Evolutionary conservation across 2,888 invertebrate genomes (phyloP).

Genomic region (Andrena praecox): DNA sequence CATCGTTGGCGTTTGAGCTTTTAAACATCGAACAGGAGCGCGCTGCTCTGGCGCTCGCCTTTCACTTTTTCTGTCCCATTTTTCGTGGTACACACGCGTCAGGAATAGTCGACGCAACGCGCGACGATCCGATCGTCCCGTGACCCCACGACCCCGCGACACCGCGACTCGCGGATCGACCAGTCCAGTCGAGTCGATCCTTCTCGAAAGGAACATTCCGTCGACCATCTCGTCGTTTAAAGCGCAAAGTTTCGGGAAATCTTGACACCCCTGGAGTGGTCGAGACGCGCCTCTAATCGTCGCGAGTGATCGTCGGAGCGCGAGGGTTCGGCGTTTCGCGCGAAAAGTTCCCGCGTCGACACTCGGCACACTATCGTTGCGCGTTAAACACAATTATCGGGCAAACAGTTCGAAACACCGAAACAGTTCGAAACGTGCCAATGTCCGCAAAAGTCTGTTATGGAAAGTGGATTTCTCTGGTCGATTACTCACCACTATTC

Average conservation of each 20-base stretch:
- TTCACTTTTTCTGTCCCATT: constrained; percentile 5
- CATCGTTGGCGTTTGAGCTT: constrained; percentile 59
- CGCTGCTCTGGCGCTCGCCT: constrained; percentile 15
- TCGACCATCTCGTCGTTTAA: background rate
- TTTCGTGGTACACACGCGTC: constrained; percentile 8
- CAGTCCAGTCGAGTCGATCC: background rate
- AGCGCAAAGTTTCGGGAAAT: background rate
- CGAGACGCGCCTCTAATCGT: background rate
- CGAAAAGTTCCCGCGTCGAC: constrained; percentile 9
- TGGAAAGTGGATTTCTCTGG: constrained; percentile 69
- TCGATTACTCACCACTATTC: constrained; percentile 82
- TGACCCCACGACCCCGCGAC: no score
- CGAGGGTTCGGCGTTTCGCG: background rate
- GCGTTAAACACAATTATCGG: background rate
- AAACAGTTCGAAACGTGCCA: background rate
- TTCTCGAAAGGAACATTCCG: background rate
- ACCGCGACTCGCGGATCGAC: constrained; percentile 1
- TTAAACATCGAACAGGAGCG: constrained; percentile 67
- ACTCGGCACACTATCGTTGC: background rate
- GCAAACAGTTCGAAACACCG: constrained; percentile 21
- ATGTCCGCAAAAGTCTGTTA: constrained; percentile 50
- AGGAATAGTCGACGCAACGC: background rate
- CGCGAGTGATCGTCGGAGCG: background rate
- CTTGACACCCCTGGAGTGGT: background rate
- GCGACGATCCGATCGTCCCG: background rate